Base-by-base conservation (phyloP, 2,113 vertebrate species). In the Solea solea region DNA sequence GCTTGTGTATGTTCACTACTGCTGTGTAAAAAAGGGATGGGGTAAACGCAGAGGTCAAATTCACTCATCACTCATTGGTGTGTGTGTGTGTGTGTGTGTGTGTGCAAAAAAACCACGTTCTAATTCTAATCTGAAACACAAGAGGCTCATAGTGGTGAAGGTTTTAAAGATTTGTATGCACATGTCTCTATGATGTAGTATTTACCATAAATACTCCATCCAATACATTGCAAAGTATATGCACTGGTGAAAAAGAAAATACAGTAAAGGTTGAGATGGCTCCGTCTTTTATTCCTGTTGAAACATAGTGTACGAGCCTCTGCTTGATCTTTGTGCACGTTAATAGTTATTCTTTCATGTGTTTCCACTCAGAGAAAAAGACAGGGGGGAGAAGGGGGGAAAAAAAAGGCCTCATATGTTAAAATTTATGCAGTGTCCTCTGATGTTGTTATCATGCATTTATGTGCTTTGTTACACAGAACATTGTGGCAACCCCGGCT, bases 401-500 rank as follows among this genome's bases (percentile, higher is more conserved):
- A 3, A 11, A 52, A 55, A 41, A 52, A 44, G 58, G 61, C 60
- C 65, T 74, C 79, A 49, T 66, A 52, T 74, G 63, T 66, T 72
- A 16, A 56, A 71, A 76, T 85, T 49, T 67, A 69, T 53, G 56
- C 80, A 28, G 61, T 64, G 56, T 56, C 75, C 59, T 81, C 75
- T 83, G 59, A 77, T 61, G 60, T 78, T 69, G 69, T 82, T 74
- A 77, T 75, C 68, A 56, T 75, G 66, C 67, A 62, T 81, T 77
- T 59, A 76, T 79, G 65, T 69, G 66, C 80, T 78, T 81, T 82
- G 69, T 81, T 85, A 66, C 58, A 27, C 54, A 73, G 53, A 71
- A 50, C 45, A 25, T 28, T 52, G 52, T 60, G 66, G 77, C 77
- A 80, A 75, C 15, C 28, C 21, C 11, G 50, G 15, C 12, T 80